These are phyloP conservation scores for Notiomystis cincta DNA, from an alignment of 2,113 vertebrate species.

Conservation along the genomic window DNA sequence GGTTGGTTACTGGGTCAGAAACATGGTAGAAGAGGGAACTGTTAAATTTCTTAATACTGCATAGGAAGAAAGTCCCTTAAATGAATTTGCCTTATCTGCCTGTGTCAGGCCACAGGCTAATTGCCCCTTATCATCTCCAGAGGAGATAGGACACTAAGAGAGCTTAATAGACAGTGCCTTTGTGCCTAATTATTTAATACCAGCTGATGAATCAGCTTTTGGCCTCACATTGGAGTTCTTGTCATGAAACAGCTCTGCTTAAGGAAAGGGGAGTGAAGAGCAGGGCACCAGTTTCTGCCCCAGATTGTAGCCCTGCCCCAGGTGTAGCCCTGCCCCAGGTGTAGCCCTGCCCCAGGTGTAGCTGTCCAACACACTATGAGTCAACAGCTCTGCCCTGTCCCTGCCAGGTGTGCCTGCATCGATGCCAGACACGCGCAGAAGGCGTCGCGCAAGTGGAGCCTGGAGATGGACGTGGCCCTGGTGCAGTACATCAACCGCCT, in stretches of 20 bases:
- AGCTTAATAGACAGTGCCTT: neutral
- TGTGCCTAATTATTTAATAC: neutral
- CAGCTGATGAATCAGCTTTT: neutral
- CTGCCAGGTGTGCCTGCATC: constrained; percentile 90
- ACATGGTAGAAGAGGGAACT: neutral
- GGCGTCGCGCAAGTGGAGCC: constrained; percentile 88
- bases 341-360: neutral
- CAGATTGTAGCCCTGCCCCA: neutral
- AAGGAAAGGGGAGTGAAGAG: neutral
- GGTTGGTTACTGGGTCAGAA: neutral
- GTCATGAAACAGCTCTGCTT: neutral
- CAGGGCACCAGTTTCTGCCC: neutral
- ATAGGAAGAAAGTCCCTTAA: neutral
- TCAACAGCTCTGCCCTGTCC: neutral
- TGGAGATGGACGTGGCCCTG: constrained; percentile 93
- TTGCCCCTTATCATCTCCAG: neutral
- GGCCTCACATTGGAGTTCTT: neutral
- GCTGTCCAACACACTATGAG: rapidly evolving
- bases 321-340: neutral
- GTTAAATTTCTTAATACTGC: neutral
- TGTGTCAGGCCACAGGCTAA: neutral
- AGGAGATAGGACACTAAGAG: neutral
- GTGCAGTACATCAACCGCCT: constrained; percentile 93
- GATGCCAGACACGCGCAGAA: constrained; percentile 92
- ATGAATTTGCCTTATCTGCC: neutral